Evolutionary conservation across 1,140 invertebrate species (phyloP).

Genomic region (Brachionus paranguensis): DNA sequence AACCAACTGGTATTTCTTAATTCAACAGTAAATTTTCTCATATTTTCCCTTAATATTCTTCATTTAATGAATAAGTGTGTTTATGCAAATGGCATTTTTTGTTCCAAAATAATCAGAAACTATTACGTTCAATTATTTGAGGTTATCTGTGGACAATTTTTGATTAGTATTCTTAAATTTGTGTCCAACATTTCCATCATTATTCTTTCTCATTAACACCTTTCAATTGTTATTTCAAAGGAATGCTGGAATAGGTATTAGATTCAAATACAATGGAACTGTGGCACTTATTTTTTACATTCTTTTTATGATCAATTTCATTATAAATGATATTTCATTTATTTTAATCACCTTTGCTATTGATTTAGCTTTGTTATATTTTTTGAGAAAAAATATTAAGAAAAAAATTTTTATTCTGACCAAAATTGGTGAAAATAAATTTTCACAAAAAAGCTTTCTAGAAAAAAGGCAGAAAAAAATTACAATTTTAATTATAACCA

Average conservation of each 20-base stretch:
- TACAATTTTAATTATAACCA: background rate
- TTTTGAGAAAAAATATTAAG: background rate
- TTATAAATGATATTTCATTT: background rate
- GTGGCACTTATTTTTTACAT: background rate
- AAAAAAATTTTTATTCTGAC: background rate
- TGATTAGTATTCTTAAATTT: background rate
- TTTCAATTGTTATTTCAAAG: background rate
- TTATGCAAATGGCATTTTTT: background rate
- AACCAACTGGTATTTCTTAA: background rate
- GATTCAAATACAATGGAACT: background rate
- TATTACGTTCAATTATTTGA: background rate
- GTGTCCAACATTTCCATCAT: background rate
- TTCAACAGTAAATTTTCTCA: background rate
- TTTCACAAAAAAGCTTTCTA: background rate
- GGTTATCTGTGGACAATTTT: background rate
- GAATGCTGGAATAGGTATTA: background rate
- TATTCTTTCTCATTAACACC: background rate
- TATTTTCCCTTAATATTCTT: background rate
- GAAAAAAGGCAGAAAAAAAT: background rate
- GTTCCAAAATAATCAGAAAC: background rate
- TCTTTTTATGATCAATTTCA: background rate
- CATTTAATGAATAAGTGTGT: background rate
- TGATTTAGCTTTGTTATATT: background rate
- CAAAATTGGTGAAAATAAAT: background rate
- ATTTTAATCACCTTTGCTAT: background rate